These are phyloP conservation scores for Lota lota DNA, from an alignment of 2,113 vertebrate species.

Conservation along the genomic window DNA sequence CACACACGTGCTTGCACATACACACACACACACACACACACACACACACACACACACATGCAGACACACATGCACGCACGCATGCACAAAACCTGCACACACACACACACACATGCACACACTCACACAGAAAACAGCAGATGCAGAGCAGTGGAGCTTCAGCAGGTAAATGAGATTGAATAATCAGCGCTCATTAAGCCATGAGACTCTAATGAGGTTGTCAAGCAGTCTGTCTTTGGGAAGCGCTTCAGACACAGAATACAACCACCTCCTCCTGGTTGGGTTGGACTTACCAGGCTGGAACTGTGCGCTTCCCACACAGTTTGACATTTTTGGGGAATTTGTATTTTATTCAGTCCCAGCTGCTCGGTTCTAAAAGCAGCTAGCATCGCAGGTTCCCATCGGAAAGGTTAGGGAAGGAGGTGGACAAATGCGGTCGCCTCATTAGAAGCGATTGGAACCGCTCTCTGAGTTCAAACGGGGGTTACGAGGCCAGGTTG, in stretches of 20 bases:
- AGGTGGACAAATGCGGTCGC: background rate
- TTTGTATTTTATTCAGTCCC: background rate
- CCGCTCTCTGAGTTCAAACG: background rate
- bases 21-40: background rate
- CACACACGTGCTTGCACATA: background rate
- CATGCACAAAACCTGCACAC: background rate
- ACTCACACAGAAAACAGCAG: background rate
- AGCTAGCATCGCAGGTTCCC: background rate
- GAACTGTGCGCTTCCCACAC: background rate
- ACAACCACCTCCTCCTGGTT: background rate
- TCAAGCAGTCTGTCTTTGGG: background rate
- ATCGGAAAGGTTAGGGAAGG: background rate
- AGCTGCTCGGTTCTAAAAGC: background rate
- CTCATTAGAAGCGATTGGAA: background rate
- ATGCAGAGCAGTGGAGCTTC: constrained; percentile 1
- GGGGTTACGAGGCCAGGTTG: background rate
- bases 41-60: background rate
- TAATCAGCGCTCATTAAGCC: constrained; percentile 12
- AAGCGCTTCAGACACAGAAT: background rate
- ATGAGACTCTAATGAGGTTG: constrained; percentile 3
- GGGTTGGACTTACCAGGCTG: background rate
- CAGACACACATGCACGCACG: background rate
- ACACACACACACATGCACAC: constrained; percentile 4
- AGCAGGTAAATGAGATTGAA: constrained; percentile 5
- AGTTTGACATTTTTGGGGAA: background rate